Conservation (phyloP, 2,113 vertebrate species). For the Notechis scutatus region DNA sequence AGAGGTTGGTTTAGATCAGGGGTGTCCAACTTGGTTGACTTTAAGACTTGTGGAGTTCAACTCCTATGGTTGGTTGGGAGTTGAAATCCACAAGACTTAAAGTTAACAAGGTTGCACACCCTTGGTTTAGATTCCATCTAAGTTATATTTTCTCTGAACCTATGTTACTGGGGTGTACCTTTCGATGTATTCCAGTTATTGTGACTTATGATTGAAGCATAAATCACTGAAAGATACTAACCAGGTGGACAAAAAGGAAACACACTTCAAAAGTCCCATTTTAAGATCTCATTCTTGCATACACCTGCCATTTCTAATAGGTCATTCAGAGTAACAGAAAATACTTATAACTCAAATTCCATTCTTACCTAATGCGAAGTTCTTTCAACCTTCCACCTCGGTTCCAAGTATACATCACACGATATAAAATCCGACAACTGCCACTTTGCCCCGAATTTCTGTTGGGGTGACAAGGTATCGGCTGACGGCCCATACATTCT, state of each 20-base stretch:
- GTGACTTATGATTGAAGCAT: background rate
- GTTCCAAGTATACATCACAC: conserved; percentile 63
- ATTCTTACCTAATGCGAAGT: conserved; percentile 73
- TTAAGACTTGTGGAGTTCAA: background rate
- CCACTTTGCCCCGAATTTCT: background rate
- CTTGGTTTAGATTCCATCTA: background rate
- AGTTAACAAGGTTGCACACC: background rate
- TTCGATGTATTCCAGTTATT: background rate
- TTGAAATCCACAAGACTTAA: background rate
- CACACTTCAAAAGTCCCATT: background rate
- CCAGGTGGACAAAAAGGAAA: background rate
- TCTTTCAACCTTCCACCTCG: conserved; percentile 75
- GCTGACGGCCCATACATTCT: background rate
- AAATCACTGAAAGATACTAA: background rate
- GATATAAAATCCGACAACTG: conserved; percentile 38
- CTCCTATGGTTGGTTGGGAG: background rate
- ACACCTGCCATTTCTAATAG: background rate
- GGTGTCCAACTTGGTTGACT: background rate
- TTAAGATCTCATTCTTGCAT: background rate
- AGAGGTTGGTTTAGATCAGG: background rate
- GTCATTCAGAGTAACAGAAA: background rate
- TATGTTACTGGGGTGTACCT: background rate
- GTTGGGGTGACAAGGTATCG: background rate
- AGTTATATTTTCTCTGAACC: background rate
- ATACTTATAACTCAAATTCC: background rate